Evolutionary conservation across 1,140 invertebrate species (phyloP), one percentile per base, ranked within the genome.

Genomic region (Melanaphis sacchari): DNA sequence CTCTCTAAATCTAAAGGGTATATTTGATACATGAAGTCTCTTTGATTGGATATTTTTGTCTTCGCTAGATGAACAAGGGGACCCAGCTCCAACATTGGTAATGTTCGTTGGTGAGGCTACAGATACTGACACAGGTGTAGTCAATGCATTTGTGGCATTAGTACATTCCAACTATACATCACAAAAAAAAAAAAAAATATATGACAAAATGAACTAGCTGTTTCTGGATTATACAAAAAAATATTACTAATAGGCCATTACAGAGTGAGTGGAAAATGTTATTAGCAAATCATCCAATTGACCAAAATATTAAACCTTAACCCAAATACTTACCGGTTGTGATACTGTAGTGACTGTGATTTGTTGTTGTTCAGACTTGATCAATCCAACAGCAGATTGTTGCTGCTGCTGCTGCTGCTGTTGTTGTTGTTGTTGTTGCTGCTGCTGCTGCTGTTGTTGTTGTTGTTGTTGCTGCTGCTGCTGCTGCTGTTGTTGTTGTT

Each of bases 1-100:
- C 96, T 99, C 99, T 96, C 99, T 97, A 96, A 99, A 99, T 95
- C 99, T 96, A 96, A 99, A 99, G 94, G 99, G 99, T 96, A 99
- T 99, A 96, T 99, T 99, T 95, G 99, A 99, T 94, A 99, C 98
- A 95, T 99, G 98, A 94, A 98, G 96, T 94, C 97, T 96, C 95
- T 98, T 99, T 81, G 97, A 97, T 95, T 97, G 97, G 94, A 96
- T 96, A 95, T 96, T 96, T 94, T 85, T 94, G 94, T 94, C 91
- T 92, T 92, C 91, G 18, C 91, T 92, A 94, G 93, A 95, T 94
- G 93, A 94, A 94, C 88, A 93, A 94, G 54, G 94, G 94, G 92
- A 94, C 94, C 87, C 94, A 94, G 87, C 94, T 94, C 54, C 94
- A 94, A 93, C 94, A 94, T 94, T 94, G 94, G 81, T 94, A 94